Base-by-base conservation (phyloP, 2,797 vertebrate genomes). In the Etheostoma nigrum region DNA sequence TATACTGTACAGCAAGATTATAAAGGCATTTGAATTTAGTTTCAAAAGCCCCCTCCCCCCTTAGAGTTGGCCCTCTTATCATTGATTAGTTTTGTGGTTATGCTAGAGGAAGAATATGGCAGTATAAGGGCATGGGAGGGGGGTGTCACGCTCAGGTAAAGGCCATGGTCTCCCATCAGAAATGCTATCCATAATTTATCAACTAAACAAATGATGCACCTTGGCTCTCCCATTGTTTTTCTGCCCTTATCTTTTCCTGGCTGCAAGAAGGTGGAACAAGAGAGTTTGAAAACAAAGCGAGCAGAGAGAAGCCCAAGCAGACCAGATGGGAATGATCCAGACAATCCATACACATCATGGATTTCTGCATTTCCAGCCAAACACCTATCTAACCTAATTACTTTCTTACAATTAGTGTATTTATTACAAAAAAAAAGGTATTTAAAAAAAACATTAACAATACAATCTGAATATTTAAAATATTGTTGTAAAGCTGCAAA, bases 121-220 rank as follows among this genome's bases (percentile, higher is more conserved):
- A 53, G 51, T 51, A 40, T 60, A 45, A 70, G 67, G 53, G 25
- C 61, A 63, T 9, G 53, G 36, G 27, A 10, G 5, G 61, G 36
- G 52, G 76, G 45, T 10, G 27, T 60, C 69, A 36, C 11, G 15
- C 44, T 62, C 72, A 84, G 78, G 64, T 82, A 87, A 90, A 90
- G 80, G 84, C 66, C 80, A 79, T 13, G 52, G 72, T 81, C 68
- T 84, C 63, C 72, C 60, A 78, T 84, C 67, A 81, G 67, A 74
- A 81, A 74, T 58, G 42, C 44, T 72, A 87, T 86, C 76, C 60
- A 86, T 86, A 83, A 83, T 88, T 87, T 70, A 88, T 81, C 72
- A 78, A 36, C 81, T 62, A 77, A 88, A 88, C 81, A 87, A 82
- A 88, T 76, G 72, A 86, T 73, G 72, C 68, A 68, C 76, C 70